Evolutionary conservation across 2,888 invertebrate genomes (phyloP).

Genomic region (Drosophila sordidapex): DNA sequence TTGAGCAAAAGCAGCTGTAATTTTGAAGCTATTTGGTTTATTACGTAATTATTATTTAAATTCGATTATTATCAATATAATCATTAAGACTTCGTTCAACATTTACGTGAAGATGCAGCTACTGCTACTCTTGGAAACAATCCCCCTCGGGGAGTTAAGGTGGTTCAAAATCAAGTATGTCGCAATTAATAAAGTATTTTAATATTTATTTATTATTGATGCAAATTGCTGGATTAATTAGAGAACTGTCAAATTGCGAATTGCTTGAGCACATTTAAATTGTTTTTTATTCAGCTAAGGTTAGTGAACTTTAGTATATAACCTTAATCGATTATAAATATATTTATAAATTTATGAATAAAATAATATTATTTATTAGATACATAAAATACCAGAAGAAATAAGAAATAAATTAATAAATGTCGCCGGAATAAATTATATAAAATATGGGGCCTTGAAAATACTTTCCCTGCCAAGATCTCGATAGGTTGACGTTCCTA

Average conservation of each 20-base stretch:
- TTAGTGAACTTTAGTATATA: not conserved
- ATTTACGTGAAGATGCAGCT: no score
- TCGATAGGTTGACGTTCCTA: no score
- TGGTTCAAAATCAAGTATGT: no score
- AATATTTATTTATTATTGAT: not conserved
- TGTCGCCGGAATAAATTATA: no score
- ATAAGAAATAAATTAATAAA: not conserved
- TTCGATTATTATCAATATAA: not conserved
- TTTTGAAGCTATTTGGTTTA: not conserved
- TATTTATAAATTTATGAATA: no score
- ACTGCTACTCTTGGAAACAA: not conserved
- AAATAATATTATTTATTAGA: not conserved
- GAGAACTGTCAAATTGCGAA: not conserved
- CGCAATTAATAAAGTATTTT: slow-evolving; percentile 8
- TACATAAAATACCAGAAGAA: not conserved
- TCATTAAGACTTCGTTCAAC: no score
- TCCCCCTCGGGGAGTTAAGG: not conserved
- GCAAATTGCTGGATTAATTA: not conserved
- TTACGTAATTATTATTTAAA: not conserved
- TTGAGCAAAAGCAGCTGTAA: not conserved
- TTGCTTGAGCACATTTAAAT: not conserved
- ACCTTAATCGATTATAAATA: not conserved
- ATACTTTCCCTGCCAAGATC: no score
- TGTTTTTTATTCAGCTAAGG: not conserved
- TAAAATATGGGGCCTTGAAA: no score